Evolutionary conservation across 1,140 invertebrate genomes (phyloP).

Genomic region (Plectus sambesii): DNA sequence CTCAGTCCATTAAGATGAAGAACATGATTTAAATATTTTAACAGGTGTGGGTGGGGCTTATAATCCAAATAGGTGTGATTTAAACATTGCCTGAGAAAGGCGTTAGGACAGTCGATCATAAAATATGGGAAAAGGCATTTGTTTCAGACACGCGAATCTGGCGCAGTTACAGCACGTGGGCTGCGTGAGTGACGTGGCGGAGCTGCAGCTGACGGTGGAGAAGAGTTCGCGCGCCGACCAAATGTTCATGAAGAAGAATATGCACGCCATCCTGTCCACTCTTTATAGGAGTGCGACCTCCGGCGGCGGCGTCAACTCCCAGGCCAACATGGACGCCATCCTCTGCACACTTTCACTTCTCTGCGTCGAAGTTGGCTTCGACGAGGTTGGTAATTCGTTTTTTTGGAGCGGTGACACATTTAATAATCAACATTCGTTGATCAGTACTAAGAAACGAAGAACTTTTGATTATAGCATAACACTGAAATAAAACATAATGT

Average conservation of each 20-base stretch:
- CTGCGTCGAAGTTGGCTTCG: slow-evolving; percentile 69
- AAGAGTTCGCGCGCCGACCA: slow-evolving; percentile 81
- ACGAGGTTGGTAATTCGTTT: slow-evolving; percentile 76
- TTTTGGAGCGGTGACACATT: too few species aligned
- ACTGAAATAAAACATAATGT: too few species aligned
- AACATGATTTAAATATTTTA: too few species aligned
- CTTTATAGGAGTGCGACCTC: slow-evolving; percentile 61
- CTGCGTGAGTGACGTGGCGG: slow-evolving; percentile 52
- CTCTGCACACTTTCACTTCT: slow-evolving; percentile 82
- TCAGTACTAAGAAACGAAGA: too few species aligned
- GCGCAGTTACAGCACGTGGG: slow-evolving; percentile 41
- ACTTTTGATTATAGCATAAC: too few species aligned
- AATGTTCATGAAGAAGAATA: slow-evolving; percentile 88
- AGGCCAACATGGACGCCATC: slow-evolving; percentile 72
- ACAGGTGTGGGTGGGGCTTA: too few species aligned
- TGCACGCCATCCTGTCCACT: slow-evolving; percentile 61
- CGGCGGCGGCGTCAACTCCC: slow-evolving; percentile 57
- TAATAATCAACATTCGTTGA: too few species aligned
- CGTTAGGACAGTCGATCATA: too few species aligned
- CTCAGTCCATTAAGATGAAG: too few species aligned
- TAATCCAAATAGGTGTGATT: too few species aligned
- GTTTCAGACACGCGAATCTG: slow-evolving; percentile 36
- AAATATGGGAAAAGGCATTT: too few species aligned
- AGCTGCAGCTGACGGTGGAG: slow-evolving; percentile 58
- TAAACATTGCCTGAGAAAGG: too few species aligned